Evolutionary conservation across 2,113 vertebrate genomes (phyloP), one percentile per base, ranked within the genome.

Genomic region (Paradisaea rubra): DNA sequence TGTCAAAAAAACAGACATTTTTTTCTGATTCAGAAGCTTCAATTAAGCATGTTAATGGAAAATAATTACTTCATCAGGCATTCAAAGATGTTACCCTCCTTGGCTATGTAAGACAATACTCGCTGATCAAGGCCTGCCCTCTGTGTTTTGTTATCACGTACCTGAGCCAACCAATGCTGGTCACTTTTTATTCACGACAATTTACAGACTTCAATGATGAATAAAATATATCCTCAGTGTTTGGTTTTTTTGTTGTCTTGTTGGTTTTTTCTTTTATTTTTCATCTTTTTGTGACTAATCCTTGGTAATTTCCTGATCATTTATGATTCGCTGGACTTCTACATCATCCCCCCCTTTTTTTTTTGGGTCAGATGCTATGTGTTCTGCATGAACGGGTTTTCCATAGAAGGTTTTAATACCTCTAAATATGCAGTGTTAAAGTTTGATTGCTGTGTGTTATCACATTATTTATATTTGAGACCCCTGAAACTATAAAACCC

Each of bases 291-390:
- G 35, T 33, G 54, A 33, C 1, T 41, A 27, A 4, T 42, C 7
- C 13, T 8, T 59, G 24, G 39, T 35, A 81, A 79, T 82, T 85
- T 71, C 27, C 7, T 50, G 16, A 7, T 63, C 0, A 0, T 50
- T 70, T 87, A 15, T 53, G 3, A 31, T 74, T 53, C 79, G 4
- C 14, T 63, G 6, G 13, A 47, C 16, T 77, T 92, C n/a, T 63
- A 13, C 8, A 42, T 44, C 11, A 54, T 4, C 2, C 3, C 4
- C 15, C 2, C 22, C 31, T 6, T 19, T 18, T 19, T 15, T 25
- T 14, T 45, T 37, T 23, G 33, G 1, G 3, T 18, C 35, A 53
- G 3, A 3, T 49, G 57, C n/a, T 37, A 1, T 52, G 23, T 50
- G 9, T 54, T 64, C 44, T 76, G 23, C 21, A 18, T 39, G 30